Conservation (phyloP, 2,888 invertebrate species). For the Perdita meconis region DNA sequence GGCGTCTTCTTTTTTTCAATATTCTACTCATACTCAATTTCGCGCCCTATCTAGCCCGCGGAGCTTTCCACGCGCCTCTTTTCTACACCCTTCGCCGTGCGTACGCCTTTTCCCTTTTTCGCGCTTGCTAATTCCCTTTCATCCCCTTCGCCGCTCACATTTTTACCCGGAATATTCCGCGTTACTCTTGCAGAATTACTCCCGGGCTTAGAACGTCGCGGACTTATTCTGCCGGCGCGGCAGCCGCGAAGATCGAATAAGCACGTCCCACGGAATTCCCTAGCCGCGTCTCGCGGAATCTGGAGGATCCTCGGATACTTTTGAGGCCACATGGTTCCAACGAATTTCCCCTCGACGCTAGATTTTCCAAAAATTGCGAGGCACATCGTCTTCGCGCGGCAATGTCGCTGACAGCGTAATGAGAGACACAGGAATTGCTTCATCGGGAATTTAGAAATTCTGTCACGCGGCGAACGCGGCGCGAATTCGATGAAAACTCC, state of each 20-base stretch:
- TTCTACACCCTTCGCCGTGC: too few relatives aligned
- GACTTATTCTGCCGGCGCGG: background rate
- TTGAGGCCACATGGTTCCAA: background rate
- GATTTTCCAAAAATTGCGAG: slow-evolving; percentile 2
- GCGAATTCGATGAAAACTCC: slow-evolving; percentile 12
- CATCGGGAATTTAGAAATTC: slow-evolving; percentile 11
- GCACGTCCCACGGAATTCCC: slow-evolving; percentile 23
- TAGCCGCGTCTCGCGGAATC: slow-evolving; percentile 4
- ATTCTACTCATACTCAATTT: background rate
- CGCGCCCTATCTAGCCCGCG: too few relatives aligned
- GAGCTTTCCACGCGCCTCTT: background rate
- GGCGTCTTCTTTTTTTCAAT: background rate
- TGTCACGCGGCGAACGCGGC: slow-evolving; percentile 8
- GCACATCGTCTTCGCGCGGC: background rate
- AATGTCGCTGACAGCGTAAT: slow-evolving; percentile 8
- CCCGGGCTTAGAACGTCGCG: too few relatives aligned
- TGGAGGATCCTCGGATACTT: background rate
- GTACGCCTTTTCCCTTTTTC: background rate
- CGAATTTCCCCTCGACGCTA: background rate
- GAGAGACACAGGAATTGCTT: slow-evolving; percentile 1
- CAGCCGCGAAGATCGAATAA: slow-evolving; percentile 20
- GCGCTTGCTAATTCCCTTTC: slow-evolving; percentile 1
- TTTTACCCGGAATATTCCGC: slow-evolving; percentile 57
- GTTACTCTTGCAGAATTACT: too few relatives aligned
- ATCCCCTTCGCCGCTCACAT: background rate